Evolutionary conservation across 1,140 invertebrate species (phyloP).

Genomic region (Lepidurus couesii): DNA sequence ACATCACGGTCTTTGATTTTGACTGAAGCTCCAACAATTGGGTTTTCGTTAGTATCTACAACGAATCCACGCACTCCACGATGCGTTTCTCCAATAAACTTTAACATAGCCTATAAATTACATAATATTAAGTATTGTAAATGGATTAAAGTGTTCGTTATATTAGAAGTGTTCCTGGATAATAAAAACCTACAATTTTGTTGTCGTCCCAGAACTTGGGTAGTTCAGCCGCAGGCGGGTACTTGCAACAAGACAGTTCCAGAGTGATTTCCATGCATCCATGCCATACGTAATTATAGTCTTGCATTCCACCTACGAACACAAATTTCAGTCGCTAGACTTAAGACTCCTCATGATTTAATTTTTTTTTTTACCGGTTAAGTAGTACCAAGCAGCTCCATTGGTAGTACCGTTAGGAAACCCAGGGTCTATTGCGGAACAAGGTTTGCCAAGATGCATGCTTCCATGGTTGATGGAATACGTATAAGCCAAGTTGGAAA

Average conservation of each 20-base stretch:
- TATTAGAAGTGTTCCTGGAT: not conserved
- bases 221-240: constrained; percentile 75
- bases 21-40: constrained; percentile 73
- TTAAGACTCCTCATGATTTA: not conserved
- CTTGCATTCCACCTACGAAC: constrained; percentile 69
- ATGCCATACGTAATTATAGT: constrained; percentile 96
- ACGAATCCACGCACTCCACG: constrained; percentile 78
- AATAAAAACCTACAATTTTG: constrained; percentile 58
- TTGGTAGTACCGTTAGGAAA: constrained; percentile 86
- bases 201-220: constrained; percentile 94
- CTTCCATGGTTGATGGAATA: constrained; percentile 85
- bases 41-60: constrained; percentile 69
- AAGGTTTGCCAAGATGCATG: constrained; percentile 75
- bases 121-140: constrained; percentile 1
- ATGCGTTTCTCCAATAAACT: constrained; percentile 80
- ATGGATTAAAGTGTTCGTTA: not conserved
- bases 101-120: constrained; percentile 62
- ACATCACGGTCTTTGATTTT: constrained; percentile 80
- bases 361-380: constrained; percentile 57
- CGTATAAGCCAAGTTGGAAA: constrained; percentile 77
- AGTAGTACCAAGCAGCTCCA: constrained; percentile 84
- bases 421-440: constrained; percentile 58
- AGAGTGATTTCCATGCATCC: constrained; percentile 98
- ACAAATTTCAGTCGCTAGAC: not conserved
- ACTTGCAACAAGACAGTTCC: constrained; percentile 96